Percentiles rank a stretch among this genome's conserved stretches.
phyloP scores from a whole-genome alignment of 1,140 invertebrate species.

The Dicyema japonicum region DNA sequence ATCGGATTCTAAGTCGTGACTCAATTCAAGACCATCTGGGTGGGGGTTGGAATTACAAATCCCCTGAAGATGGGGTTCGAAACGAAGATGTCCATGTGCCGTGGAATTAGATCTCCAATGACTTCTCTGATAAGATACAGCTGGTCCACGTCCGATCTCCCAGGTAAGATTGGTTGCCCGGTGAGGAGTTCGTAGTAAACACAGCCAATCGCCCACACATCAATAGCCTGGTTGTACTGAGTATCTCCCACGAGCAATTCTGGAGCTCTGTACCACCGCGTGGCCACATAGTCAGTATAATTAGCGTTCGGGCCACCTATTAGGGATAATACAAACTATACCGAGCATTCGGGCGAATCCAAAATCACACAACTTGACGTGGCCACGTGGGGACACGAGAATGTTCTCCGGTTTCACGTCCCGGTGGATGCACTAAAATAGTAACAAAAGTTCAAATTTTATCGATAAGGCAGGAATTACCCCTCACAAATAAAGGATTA shows the following conservation, averaged over 20 bases:
- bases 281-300: constrained; percentile 95
- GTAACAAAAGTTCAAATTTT: constrained; percentile 6
- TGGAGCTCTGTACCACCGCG: constrained; percentile 72
- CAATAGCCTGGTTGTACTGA: constrained; percentile 71
- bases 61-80: constrained; percentile 63
- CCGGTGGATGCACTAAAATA: constrained; percentile 43
- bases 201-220: constrained; percentile 64
- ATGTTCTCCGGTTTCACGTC: constrained; percentile 68
- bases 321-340: constrained; percentile 5
- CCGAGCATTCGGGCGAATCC: constrained; percentile 35
- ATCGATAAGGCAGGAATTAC: no score
- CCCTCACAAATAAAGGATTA: not conserved
- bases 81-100: constrained; percentile 72
- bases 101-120: constrained; percentile 45
- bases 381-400: constrained; percentile 37
- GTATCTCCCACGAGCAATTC: constrained; percentile 84
- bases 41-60: no score
- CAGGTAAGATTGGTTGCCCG: constrained; percentile 42
- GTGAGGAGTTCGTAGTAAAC: constrained; percentile 72
- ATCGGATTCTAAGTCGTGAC: no score
- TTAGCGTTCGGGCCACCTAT: constrained; percentile 46
- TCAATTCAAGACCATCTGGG: no score
- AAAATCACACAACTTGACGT: constrained; percentile 56
- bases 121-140: constrained; percentile 68
- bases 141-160: constrained; percentile 88